A percentile compares a stretch with the other conserved stretches of the same genome.
These are phyloP conservation scores for Copidosoma aretas DNA, from an alignment of 2,888 invertebrate species.

Conservation along the genomic window DNA sequence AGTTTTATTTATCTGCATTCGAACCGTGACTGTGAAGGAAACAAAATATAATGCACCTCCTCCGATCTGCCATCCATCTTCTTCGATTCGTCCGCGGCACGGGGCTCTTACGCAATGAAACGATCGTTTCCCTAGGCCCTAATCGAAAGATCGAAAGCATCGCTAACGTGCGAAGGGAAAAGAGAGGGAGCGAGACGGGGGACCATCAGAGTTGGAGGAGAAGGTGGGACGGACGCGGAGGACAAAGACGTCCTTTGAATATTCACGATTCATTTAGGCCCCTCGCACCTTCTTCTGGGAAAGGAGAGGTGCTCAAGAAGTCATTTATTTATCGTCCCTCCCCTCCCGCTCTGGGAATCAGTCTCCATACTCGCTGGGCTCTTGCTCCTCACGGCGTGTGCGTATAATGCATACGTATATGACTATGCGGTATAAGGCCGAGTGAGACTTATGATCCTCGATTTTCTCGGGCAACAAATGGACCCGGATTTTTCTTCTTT, in stretches of 20 bases:
- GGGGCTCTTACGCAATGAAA: neutral
- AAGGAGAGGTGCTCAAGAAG: conserved; percentile 6
- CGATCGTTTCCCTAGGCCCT: conserved; percentile 9
- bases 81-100: neutral
- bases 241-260: conserved; percentile 50
- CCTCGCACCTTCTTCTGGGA: conserved; percentile 25
- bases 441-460: neutral
- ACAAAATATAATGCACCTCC: too few relatives aligned
- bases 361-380: neutral
- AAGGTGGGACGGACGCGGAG: neutral
- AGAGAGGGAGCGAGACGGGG: conserved; percentile 2
- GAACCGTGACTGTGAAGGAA: too few relatives aligned
- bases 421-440: too few relatives aligned
- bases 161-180: conserved; percentile 35
- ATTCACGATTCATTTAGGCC: conserved; percentile 46
- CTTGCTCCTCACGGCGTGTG: neutral
- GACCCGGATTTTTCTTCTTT: neutral
- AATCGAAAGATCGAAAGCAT: conserved; percentile 33
- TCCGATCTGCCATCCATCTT: too few relatives aligned
- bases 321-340: conserved; percentile 10
- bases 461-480: neutral
- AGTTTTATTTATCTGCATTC: too few relatives aligned
- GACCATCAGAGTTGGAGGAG: too few relatives aligned
- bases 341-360: neutral
- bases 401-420: too few relatives aligned